These are phyloP conservation scores for Dipodomys stephensi DNA, from an alignment of 2,113 vertebrate genomes.

Conservation along the genomic window DNA sequence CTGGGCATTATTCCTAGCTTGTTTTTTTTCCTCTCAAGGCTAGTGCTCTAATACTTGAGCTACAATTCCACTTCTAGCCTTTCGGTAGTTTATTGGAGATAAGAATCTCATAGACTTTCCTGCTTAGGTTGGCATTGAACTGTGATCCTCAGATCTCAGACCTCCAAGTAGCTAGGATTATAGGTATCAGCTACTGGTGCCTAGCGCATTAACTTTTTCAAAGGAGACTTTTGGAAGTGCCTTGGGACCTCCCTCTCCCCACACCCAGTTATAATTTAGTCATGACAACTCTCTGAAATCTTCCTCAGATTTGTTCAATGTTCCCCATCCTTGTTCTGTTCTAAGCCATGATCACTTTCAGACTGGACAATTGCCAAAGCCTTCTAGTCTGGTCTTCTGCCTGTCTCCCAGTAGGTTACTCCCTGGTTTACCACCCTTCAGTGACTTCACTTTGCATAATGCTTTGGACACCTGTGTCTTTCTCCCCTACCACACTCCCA, in stretches of 20 bases:
- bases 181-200: slow-evolving; percentile 61
- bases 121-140: too few relatives aligned
- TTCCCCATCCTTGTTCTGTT: neutral
- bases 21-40: too few relatives aligned
- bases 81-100: too few relatives aligned
- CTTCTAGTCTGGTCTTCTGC: slow-evolving; percentile 23
- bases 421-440: slow-evolving; percentile 67
- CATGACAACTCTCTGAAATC: neutral
- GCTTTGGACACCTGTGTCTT: neutral
- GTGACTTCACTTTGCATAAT: neutral
- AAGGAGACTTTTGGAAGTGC: slow-evolving; percentile 9
- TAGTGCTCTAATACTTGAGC: too few relatives aligned
- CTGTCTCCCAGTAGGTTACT: slow-evolving; percentile 34
- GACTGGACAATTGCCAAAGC: slow-evolving; percentile 15
- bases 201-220: neutral
- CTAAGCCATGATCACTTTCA: slow-evolving; percentile 18
- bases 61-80: too few relatives aligned
- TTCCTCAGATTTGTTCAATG: neutral
- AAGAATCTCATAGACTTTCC: too few relatives aligned
- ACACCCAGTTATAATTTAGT: neutral
- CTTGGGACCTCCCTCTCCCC: neutral
- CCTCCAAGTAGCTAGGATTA: too few relatives aligned
- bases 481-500: neutral
- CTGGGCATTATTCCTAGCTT: too few relatives aligned
- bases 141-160: too few relatives aligned